A percentile compares a stretch with the other conserved stretches of the same genome.
These are phyloP conservation scores for Ammospiza caudacuta DNA, from an alignment of 2,113 vertebrate species.

Conservation along the genomic window DNA sequence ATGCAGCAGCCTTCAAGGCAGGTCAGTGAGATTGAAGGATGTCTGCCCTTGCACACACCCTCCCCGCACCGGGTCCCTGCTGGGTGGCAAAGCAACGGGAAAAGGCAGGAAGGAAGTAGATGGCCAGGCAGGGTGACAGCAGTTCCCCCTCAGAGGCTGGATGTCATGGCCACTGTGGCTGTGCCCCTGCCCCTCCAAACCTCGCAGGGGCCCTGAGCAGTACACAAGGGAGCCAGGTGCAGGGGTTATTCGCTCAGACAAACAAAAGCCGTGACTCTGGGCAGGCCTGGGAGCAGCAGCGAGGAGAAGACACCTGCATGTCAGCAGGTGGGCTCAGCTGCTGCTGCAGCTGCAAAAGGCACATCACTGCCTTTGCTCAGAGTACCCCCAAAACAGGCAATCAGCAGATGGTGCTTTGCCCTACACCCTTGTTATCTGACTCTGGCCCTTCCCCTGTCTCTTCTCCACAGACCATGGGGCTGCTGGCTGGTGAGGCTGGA, in stretches of 20 bases:
- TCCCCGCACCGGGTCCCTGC: rapidly evolving
- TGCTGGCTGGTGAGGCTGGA: background rate
- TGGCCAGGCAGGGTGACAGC: background rate
- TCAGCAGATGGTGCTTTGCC: background rate
- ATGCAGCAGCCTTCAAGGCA: background rate
- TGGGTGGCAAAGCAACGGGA: background rate
- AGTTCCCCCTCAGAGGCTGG: background rate
- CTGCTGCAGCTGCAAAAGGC: background rate
- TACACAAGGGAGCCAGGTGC: background rate
- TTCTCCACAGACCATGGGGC: background rate
- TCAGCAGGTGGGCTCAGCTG: background rate
- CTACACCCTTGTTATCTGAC: background rate
- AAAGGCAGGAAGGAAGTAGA: background rate
- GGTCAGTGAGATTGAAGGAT: background rate
- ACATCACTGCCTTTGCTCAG: background rate
- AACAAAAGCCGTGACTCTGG: background rate
- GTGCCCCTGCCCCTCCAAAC: background rate
- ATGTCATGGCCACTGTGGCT: background rate
- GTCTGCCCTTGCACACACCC: background rate
- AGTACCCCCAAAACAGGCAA: background rate
- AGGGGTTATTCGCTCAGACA: background rate
- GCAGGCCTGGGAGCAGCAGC: background rate
- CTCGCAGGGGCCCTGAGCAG: background rate
- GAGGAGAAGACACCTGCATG: background rate
- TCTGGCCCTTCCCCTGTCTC: background rate